Conservation (phyloP, 2,113 vertebrate species). For the Gavia stellata region DNA sequence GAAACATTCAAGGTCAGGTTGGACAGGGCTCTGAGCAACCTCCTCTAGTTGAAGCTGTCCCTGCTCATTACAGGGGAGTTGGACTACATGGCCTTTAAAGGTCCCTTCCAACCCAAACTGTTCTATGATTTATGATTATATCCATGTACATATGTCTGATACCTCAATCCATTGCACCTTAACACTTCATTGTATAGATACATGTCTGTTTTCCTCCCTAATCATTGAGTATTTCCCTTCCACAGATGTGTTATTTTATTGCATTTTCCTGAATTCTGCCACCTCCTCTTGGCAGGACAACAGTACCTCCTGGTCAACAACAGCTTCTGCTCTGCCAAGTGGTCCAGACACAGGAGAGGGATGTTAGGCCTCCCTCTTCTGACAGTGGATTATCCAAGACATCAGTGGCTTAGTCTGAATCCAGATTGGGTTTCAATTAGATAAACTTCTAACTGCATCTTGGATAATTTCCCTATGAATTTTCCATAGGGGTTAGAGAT, state of each 20-base stretch:
- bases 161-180: fast-evolving
- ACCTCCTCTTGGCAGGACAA: background rate
- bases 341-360: background rate
- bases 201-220: background rate
- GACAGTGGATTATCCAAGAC: background rate
- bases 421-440: background rate
- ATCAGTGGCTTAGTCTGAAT: background rate
- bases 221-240: background rate
- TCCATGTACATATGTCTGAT: background rate
- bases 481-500: background rate
- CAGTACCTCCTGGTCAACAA: background rate
- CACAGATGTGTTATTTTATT: background rate
- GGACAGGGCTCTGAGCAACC: too few relatives aligned
- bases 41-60: too few relatives aligned
- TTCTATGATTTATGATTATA: too few relatives aligned
- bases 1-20: too few relatives aligned
- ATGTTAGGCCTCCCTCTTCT: background rate
- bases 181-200: background rate
- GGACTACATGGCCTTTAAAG: too few relatives aligned
- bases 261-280: background rate
- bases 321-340: background rate
- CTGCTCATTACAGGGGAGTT: too few relatives aligned
- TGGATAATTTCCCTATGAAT: background rate
- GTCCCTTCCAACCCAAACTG: too few relatives aligned
- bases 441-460: background rate